Percentiles rank a stretch among this genome's conserved stretches.
These are phyloP conservation scores for Rotaria macrura DNA, from an alignment of 2,888 invertebrate species.

Conservation along the genomic window DNA sequence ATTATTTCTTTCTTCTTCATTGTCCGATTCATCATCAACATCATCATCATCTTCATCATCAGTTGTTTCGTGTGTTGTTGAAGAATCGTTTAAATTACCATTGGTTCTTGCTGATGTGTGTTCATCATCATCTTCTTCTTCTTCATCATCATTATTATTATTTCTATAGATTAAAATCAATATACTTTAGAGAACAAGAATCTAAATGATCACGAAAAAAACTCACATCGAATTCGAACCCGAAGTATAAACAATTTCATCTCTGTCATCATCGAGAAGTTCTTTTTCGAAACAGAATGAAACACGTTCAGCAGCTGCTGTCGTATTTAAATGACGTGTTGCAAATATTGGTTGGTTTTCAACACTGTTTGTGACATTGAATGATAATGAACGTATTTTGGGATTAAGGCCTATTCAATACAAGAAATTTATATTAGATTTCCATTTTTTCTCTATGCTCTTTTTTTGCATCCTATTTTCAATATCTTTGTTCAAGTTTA, in stretches of 20 bases:
- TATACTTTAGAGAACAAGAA: background rate
- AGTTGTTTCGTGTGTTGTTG: background rate
- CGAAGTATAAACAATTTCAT: constrained; percentile 7
- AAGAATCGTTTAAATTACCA: background rate
- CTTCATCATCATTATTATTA: background rate
- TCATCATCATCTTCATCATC: background rate
- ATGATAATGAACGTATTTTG: background rate
- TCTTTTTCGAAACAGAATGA: background rate
- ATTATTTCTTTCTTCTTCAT: background rate
- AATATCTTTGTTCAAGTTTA: background rate
- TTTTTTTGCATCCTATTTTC: background rate
- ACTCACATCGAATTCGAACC: background rate
- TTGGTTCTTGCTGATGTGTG: background rate
- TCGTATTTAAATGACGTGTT: background rate
- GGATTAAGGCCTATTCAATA: background rate
- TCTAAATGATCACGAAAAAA: background rate
- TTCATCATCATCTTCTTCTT: background rate
- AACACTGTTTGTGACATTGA: background rate
- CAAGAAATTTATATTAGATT: background rate
- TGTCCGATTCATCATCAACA: background rate
- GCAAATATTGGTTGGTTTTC: background rate
- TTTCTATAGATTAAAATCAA: background rate
- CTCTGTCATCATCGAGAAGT: background rate
- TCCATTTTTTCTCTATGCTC: background rate
- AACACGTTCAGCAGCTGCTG: background rate